Evolutionary conservation across 2,888 invertebrate genomes (phyloP).

Genomic region (Pemphredon lugubris): DNA sequence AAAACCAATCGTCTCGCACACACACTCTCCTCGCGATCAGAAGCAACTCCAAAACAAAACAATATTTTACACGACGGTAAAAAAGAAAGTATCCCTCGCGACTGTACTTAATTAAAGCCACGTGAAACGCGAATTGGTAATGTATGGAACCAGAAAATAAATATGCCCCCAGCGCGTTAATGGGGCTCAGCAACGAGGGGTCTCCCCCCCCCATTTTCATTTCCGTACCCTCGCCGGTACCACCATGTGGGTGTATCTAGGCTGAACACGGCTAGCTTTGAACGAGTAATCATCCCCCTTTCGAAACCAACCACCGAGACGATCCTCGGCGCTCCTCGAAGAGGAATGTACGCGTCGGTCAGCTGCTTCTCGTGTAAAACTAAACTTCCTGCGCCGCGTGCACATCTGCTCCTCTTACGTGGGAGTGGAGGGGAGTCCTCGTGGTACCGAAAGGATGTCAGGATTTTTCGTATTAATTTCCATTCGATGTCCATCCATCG

Average conservation of each 20-base stretch:
- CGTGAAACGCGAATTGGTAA: conserved; percentile 25
- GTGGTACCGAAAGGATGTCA: conserved; percentile 6
- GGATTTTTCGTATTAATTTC: conserved; percentile 5
- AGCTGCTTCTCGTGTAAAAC: conserved; percentile 75
- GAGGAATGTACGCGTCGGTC: conserved; percentile 63
- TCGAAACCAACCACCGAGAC: conserved; percentile 58
- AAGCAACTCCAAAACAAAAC: too few relatives aligned
- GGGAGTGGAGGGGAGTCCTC: conserved; percentile 6
- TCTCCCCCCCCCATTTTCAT: conserved; percentile 31
- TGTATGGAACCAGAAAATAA: conserved; percentile 43
- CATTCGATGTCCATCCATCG: not conserved
- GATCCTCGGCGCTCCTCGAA: conserved; percentile 46
- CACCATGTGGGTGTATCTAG: conserved; percentile 61
- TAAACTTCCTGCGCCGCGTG: conserved; percentile 78
- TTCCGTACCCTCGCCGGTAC: conserved; percentile 33
- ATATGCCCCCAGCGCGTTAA: conserved; percentile 50
- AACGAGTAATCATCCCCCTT: conserved; percentile 53
- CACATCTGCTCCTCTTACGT: conserved; percentile 71
- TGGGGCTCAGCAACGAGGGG: conserved; percentile 23
- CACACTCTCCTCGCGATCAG: too few relatives aligned
- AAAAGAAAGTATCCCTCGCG: too few relatives aligned
- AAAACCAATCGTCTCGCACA: too few relatives aligned
- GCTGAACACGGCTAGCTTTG: conserved; percentile 22
- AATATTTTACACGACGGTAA: too few relatives aligned
- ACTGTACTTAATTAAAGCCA: conserved; percentile 26